Evolutionary conservation across 2,888 invertebrate species (phyloP).

Genomic region (Sicus ferrugineus): DNA sequence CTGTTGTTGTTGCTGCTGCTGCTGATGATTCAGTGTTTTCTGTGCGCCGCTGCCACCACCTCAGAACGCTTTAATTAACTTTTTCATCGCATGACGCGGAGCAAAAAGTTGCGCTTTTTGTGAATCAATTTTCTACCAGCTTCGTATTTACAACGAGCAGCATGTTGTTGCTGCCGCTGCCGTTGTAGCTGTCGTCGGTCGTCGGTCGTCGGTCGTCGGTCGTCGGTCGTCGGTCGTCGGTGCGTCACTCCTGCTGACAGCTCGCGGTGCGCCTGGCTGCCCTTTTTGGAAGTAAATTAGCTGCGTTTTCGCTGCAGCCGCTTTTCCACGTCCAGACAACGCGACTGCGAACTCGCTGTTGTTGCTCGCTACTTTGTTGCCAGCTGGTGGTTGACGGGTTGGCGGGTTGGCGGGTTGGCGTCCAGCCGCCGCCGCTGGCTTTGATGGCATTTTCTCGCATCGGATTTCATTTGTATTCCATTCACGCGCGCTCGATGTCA

Average conservation of each 20-base stretch:
- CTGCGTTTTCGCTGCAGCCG: background rate
- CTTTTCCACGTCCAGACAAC: background rate
- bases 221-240: conserved; percentile 5
- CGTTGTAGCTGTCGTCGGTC: conserved; percentile 9
- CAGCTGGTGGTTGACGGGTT: background rate
- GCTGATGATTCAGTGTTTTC: background rate
- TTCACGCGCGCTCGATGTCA: conserved; percentile 52
- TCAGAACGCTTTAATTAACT: conserved; percentile 29
- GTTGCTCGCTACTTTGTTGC: no score
- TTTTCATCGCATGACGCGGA: background rate
- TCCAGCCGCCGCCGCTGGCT: background rate
- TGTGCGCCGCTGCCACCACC: background rate
- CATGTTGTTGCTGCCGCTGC: conserved; percentile 25
- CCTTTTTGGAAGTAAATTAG: conserved; percentile 27
- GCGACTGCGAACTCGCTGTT: background rate
- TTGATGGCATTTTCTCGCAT: conserved; percentile 5
- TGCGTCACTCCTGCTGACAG: conserved; percentile 30
- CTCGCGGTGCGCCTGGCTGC: conserved; percentile 27
- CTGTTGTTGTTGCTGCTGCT: conserved; percentile 7
- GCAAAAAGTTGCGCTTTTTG: background rate
- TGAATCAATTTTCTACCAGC: conserved; percentile 21
- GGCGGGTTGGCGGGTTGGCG: background rate
- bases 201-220: no score
- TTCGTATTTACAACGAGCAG: conserved; percentile 22
- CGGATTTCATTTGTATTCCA: conserved; percentile 48